Conservation (phyloP, 2,113 vertebrate genomes). For the Lagenorhynchus albirostris region DNA sequence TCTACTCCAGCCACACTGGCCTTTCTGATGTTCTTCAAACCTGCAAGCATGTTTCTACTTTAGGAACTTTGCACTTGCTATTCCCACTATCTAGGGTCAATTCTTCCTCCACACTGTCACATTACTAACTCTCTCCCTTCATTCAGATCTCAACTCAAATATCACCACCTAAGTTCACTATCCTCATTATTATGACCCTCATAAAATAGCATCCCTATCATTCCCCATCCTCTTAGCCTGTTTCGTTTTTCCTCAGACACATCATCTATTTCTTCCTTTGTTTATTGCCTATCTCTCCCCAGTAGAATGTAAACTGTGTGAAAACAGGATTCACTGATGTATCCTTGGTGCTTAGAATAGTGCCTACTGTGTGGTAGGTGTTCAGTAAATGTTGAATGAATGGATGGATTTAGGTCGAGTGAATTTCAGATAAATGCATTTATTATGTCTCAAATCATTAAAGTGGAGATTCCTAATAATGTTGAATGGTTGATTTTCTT, state of each 20-base stretch:
- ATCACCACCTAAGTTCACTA: background rate
- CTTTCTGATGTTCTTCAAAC: background rate
- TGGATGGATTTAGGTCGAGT: background rate
- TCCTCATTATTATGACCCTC: background rate
- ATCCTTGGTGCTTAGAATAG: background rate
- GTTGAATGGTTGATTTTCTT: background rate
- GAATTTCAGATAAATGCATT: slow-evolving; percentile 9
- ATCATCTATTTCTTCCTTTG: background rate
- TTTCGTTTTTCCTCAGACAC: background rate
- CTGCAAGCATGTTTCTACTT: background rate
- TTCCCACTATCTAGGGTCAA: background rate
- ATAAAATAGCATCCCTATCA: background rate
- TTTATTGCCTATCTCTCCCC: background rate
- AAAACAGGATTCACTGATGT: background rate
- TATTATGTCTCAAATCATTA: background rate
- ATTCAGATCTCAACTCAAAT: background rate
- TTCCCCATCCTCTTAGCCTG: background rate
- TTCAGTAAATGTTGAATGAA: background rate
- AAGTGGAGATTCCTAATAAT: background rate
- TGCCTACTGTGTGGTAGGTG: background rate
- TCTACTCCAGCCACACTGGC: background rate
- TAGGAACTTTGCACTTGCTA: background rate
- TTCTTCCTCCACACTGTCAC: background rate
- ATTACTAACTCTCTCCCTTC: background rate
- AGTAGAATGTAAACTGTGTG: background rate